Conservation (phyloP, 2,797 vertebrate species). For the Cheirogaleus major region DNA sequence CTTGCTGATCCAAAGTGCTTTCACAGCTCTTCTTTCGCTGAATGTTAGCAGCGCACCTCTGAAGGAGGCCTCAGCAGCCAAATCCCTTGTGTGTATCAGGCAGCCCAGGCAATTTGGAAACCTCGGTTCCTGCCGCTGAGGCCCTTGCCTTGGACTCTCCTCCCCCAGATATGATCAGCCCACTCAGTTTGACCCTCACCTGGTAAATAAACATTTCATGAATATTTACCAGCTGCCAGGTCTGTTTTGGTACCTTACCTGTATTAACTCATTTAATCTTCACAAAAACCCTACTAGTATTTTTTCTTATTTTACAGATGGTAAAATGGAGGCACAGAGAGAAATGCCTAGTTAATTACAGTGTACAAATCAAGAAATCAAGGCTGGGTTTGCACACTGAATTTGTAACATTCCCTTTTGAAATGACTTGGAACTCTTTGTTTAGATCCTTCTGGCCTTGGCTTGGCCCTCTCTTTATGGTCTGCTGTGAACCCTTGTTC, state of each 20-base stretch:
- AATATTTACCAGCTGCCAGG: not conserved
- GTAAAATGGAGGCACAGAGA: not conserved
- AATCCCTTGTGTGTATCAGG: not conserved
- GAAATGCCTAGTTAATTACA: not conserved
- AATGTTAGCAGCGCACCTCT: not conserved
- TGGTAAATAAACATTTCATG: not conserved
- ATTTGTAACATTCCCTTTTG: not conserved
- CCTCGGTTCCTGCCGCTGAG: not conserved
- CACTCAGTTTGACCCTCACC: not conserved
- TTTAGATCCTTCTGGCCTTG: not conserved
- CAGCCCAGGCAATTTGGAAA: not conserved
- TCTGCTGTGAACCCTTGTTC: not conserved
- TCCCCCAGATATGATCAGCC: not conserved
- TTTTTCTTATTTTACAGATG: constrained; percentile 16
- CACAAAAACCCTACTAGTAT: not conserved
- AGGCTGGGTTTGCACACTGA: not conserved
- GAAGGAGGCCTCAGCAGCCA: not conserved
- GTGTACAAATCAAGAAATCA: not conserved
- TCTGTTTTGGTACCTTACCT: not conserved
- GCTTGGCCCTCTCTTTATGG: not conserved
- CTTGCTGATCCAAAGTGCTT: not conserved
- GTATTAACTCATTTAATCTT: not conserved
- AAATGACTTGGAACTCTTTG: not conserved
- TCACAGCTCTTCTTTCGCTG: not conserved
- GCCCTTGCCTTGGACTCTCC: not conserved